Evolutionary conservation across 2,797 vertebrate genomes (phyloP).

Genomic region (Chiropotes sagulatus): DNA sequence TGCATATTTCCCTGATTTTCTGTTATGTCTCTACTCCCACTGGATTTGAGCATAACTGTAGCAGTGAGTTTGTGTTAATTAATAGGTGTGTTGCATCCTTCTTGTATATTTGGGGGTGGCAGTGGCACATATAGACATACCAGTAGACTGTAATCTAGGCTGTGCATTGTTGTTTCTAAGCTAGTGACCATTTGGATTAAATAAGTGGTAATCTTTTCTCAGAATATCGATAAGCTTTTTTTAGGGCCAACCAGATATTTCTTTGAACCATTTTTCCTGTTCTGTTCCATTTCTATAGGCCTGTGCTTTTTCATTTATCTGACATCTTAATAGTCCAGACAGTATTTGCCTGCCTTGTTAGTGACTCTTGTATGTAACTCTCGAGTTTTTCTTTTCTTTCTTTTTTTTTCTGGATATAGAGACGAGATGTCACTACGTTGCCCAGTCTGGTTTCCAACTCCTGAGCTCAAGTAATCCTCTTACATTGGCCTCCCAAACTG

Average conservation of each 20-base stretch:
- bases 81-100: neutral
- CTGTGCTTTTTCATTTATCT: neutral
- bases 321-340: neutral
- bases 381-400: neutral
- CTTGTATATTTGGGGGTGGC: neutral
- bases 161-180: conserved; percentile 16
- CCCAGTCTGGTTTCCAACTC: too few species aligned
- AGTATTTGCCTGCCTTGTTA: conserved; percentile 24
- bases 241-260: neutral
- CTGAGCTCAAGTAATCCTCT: too few species aligned
- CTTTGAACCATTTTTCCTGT: neutral
- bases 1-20: neutral
- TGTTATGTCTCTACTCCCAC: neutral
- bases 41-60: neutral
- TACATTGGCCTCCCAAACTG: too few species aligned
- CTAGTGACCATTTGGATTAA: neutral
- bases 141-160: neutral
- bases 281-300: neutral
- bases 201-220: neutral
- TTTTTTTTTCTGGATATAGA: too few species aligned
- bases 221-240: neutral
- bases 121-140: neutral
- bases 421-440: too few species aligned
- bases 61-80: neutral
- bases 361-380: neutral